Evolutionary conservation across 2,113 vertebrate species (phyloP), one percentile per base, ranked within the genome.

Genomic region (Oenanthe melanoleuca): DNA sequence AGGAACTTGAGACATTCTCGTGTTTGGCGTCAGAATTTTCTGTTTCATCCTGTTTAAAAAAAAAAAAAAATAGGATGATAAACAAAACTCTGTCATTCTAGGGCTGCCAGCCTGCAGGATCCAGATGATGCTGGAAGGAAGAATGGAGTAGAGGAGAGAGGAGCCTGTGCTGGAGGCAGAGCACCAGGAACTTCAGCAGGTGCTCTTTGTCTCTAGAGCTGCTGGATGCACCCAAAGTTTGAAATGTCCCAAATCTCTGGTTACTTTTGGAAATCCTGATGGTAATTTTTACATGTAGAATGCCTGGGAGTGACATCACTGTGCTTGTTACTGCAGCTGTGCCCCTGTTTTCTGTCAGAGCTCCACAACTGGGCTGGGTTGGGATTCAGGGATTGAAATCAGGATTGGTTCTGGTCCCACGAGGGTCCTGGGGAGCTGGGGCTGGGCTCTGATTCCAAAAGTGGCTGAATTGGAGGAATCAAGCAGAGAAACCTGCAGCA

Each of bases 1-100:
- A 86, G 57, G 45, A 67, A 23, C 24, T 8, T 3, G 6, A 37
- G 37, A 31, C 47, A 44, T 18, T 55, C 21, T 53, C 12, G 8
- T 65, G 42, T 66, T 86, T 57, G 65, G 34, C 74, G 31, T 71
- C 47, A 71, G 64, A 78, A 69, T 78, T 61, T 78, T 88, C 19
- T 72, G 9, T 75, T 88, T 53, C 15, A 53, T n/a, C 72, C 70
- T 72, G 18, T 6, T 40, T 28, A 56, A 42, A 57, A 31, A 33
- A 37, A 44, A 60, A 55, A 72, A 66, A 25, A n/a, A 26, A 9
- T 4, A 19, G 15, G 44, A 61, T 94, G 82, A 86, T 89, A 6
- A 5, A 33, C 12, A 84, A 72, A 91, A 93, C 23, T 93, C 75
- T 98, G 66, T 97, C 83, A 34, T 97, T 98, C 49, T 95, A 98